Conservation (phyloP, 2,113 vertebrate genomes). For the Arvicanthis niloticus region DNA sequence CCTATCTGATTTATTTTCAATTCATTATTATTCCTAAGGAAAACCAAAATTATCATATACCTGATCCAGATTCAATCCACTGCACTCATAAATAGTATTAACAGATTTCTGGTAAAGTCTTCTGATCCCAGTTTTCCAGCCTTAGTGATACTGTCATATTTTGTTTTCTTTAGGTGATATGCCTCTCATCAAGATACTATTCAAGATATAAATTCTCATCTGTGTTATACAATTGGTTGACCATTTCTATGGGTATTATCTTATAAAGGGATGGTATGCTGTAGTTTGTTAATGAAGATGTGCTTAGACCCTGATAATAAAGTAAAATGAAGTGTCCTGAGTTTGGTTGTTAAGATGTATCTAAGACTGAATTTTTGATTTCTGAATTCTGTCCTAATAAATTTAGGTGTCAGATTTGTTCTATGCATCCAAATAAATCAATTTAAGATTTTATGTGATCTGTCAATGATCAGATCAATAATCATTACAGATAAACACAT, state of each 20-base stretch:
- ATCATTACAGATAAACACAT: neutral
- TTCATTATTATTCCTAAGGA: neutral
- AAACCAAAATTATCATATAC: neutral
- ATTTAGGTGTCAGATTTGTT: conserved; percentile 36
- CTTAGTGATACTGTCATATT: neutral
- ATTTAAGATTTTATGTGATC: neutral
- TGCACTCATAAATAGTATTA: neutral
- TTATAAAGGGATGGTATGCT: neutral
- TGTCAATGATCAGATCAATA: neutral
- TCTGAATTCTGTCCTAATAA: neutral
- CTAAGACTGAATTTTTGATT: neutral
- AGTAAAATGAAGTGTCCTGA: neutral
- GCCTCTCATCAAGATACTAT: neutral
- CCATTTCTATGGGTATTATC: neutral
- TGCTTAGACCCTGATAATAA: neutral
- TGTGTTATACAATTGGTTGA: neutral
- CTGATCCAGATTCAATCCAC: neutral
- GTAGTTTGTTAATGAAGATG: neutral
- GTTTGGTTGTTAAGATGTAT: neutral
- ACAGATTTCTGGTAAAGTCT: neutral
- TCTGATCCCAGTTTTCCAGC: neutral
- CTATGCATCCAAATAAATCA: neutral
- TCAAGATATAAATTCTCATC: neutral
- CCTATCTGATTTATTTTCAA: neutral
- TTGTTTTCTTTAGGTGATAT: neutral